phyloP scores from a whole-genome alignment of 2,888 invertebrate genomes.

The Philereme vetulata region DNA sequence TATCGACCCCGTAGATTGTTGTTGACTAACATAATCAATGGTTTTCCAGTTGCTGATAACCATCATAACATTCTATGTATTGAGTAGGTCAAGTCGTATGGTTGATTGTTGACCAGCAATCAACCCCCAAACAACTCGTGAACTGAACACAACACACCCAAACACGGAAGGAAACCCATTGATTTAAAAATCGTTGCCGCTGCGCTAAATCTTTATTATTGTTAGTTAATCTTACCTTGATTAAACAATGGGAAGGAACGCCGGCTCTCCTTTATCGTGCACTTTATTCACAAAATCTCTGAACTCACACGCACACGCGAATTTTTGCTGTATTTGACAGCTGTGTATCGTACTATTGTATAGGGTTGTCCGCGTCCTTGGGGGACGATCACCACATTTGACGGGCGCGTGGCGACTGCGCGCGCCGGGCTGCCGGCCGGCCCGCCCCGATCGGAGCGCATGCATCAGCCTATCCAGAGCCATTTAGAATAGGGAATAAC shows the following conservation, averaged over 20 bases:
- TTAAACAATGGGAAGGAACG: slow-evolving; percentile 58
- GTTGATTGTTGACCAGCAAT: slow-evolving; percentile 4
- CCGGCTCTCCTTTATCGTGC: slow-evolving; percentile 65
- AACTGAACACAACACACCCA: slow-evolving; percentile 18
- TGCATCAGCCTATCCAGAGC: slow-evolving; percentile 67
- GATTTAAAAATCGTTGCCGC: slow-evolving; percentile 8
- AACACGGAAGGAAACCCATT: slow-evolving; percentile 27
- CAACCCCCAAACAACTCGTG: not conserved
- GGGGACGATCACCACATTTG: slow-evolving; percentile 75
- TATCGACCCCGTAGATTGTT: not conserved
- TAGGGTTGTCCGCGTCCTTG: slow-evolving; percentile 75
- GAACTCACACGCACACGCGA: slow-evolving; percentile 37
- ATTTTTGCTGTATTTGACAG: slow-evolving; percentile 32
- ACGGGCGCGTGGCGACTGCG: slow-evolving; percentile 81
- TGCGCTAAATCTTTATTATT: slow-evolving; percentile 19
- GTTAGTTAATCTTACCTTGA: slow-evolving; percentile 57
- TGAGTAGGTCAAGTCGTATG: slow-evolving; percentile 9
- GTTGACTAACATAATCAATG: slow-evolving; percentile 3
- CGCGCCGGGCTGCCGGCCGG: slow-evolving; percentile 72
- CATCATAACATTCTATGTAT: slow-evolving; percentile 6
- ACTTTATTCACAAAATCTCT: slow-evolving; percentile 51
- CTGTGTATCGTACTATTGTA: slow-evolving; percentile 37
- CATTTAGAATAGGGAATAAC: slow-evolving; percentile 5
- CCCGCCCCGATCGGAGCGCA: slow-evolving; percentile 66
- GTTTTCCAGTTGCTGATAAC: slow-evolving; percentile 3